Evolutionary conservation across 2,113 vertebrate species (phyloP).

Genomic region (Nothoprocta perdicaria): DNA sequence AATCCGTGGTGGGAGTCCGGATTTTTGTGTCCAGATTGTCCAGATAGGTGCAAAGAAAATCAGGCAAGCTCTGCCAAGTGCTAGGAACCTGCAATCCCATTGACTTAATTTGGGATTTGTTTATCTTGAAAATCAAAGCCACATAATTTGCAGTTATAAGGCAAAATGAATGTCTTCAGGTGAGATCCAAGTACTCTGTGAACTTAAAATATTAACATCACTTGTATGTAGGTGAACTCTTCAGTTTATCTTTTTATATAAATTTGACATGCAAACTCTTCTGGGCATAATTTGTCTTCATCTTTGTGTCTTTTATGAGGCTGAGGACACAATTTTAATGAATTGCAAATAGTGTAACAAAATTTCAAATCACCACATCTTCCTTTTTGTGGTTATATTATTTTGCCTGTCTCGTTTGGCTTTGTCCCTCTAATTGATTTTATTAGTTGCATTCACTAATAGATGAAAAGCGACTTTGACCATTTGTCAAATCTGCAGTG

Average conservation of each 20-base stretch:
- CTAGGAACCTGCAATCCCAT: not conserved
- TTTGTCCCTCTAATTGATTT: conserved; percentile 31
- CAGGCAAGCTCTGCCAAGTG: not conserved
- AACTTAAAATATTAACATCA: not conserved
- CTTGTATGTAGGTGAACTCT: not conserved
- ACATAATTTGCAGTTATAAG: not conserved
- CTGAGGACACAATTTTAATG: not conserved
- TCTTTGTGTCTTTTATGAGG: not conserved
- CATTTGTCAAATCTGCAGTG: conserved; percentile 36
- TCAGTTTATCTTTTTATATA: not conserved
- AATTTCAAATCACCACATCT: conserved; percentile 5
- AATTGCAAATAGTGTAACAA: not conserved
- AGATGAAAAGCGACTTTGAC: conserved; percentile 26
- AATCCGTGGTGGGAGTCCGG: not conserved
- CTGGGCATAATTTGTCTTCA: not conserved
- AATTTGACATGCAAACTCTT: not conserved
- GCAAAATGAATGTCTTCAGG: not conserved
- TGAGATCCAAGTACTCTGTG: not conserved
- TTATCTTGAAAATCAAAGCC: not conserved
- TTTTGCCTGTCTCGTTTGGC: conserved; percentile 20
- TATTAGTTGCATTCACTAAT: conserved; percentile 8
- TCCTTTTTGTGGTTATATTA: not conserved
- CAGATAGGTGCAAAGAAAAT: not conserved
- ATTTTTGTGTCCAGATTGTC: not conserved
- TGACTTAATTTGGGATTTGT: not conserved